A percentile compares a stretch with the other conserved stretches of the same genome.
Conservation (phyloP, 2,888 invertebrate genomes). For the Plutella xylostella region DNA sequence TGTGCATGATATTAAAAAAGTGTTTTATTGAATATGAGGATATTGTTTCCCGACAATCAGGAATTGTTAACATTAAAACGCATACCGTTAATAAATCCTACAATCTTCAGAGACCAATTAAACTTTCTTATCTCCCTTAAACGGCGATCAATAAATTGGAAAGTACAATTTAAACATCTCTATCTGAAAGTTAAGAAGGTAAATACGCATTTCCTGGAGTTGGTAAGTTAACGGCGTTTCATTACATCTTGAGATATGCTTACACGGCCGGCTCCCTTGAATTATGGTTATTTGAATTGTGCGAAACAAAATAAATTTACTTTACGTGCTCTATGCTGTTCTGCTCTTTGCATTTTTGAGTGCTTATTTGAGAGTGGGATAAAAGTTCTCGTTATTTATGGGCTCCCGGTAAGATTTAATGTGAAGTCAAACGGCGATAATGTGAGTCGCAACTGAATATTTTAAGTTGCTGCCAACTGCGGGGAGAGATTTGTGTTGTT, state of each 20-base stretch:
- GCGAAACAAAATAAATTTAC: slow-evolving; percentile 70
- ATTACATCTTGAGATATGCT: slow-evolving; percentile 45
- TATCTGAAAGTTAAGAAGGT: slow-evolving; percentile 51
- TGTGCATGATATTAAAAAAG: neutral
- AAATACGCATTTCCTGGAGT: slow-evolving; percentile 42
- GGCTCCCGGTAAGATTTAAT: slow-evolving; percentile 63
- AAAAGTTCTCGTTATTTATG: slow-evolving; percentile 69
- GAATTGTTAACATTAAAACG: too few species aligned
- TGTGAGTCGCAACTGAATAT: slow-evolving; percentile 33
- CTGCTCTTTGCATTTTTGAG: slow-evolving; percentile 71
- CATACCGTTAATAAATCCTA: too few species aligned
- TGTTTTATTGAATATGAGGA: neutral
- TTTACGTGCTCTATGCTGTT: slow-evolving; percentile 67
- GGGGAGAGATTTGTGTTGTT: slow-evolving; percentile 17
- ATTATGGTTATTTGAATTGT: slow-evolving; percentile 71
- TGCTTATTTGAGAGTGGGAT: slow-evolving; percentile 69
- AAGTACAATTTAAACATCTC: slow-evolving; percentile 49
- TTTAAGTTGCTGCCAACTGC: slow-evolving; percentile 32
- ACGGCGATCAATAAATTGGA: slow-evolving; percentile 60
- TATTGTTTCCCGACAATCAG: too few species aligned
- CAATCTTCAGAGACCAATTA: too few species aligned
- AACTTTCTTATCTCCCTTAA: too few species aligned
- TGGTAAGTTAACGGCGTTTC: slow-evolving; percentile 61
- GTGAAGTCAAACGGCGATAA: slow-evolving; percentile 69
- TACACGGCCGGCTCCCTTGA: slow-evolving; percentile 32